These are phyloP conservation scores for Sphaerophoria rueppellii DNA, from an alignment of 2,888 invertebrate genomes.

Conservation along the genomic window DNA sequence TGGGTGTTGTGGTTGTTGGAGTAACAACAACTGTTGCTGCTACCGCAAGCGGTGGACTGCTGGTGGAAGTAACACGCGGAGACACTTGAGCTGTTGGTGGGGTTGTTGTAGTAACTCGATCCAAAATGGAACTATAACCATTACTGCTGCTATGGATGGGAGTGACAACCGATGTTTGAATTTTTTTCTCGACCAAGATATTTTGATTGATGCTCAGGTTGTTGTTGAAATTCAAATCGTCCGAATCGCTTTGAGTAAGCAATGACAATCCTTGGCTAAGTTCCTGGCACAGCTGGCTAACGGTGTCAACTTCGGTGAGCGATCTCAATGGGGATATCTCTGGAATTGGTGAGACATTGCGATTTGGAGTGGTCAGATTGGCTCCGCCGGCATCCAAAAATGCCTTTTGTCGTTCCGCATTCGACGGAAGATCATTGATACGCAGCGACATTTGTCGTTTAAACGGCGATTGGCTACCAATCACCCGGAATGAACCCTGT, in stretches of 20 bases:
- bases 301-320: slow-evolving; percentile 83
- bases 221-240: slow-evolving; percentile 84
- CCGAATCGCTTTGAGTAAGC: slow-evolving; percentile 83
- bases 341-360: slow-evolving; percentile 89
- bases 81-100: slow-evolving; percentile 83
- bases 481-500: slow-evolving; percentile 96
- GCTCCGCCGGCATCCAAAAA: slow-evolving; percentile 80
- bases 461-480: slow-evolving; percentile 92
- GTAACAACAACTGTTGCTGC: slow-evolving; percentile 88
- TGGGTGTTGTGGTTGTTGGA: slow-evolving; percentile 77
- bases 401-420: slow-evolving; percentile 89
- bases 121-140: slow-evolving; percentile 68
- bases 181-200: slow-evolving; percentile 80
- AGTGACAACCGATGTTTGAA: slow-evolving; percentile 31
- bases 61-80: slow-evolving; percentile 84
- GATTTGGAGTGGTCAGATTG: slow-evolving; percentile 78
- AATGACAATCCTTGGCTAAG: slow-evolving; percentile 87
- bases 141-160: slow-evolving; percentile 66
- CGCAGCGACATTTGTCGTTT: slow-evolving; percentile 98
- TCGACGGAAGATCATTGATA: slow-evolving; percentile 97
- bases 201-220: slow-evolving; percentile 84
- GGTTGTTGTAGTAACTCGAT: slow-evolving; percentile 65
- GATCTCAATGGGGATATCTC: slow-evolving; percentile 86
- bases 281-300: slow-evolving; percentile 90
- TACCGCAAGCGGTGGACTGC: slow-evolving; percentile 86